Conservation (phyloP, 2,888 invertebrate species). For the Coenonympha glycerion region DNA sequence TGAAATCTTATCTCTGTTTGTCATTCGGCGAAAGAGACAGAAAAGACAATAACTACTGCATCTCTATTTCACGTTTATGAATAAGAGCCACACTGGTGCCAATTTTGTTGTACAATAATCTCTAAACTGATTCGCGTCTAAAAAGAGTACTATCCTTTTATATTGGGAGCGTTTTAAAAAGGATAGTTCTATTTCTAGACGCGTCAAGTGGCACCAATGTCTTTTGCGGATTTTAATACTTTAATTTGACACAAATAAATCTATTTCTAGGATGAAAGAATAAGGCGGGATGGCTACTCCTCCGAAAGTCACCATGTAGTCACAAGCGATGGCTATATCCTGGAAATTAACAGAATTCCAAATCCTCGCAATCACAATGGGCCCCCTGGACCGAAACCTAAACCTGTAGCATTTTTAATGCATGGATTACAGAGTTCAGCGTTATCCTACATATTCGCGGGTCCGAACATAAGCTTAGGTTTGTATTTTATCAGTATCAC, state of each 20-base stretch:
- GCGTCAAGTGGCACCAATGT: too few species aligned
- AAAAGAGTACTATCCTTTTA: too few species aligned
- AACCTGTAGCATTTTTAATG: constrained; percentile 39
- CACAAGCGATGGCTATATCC: constrained; percentile 40
- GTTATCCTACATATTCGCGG: constrained; percentile 29
- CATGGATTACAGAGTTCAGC: constrained; percentile 37
- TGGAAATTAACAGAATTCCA: constrained; percentile 41
- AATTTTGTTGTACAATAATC: too few species aligned
- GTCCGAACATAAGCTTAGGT: constrained; percentile 35
- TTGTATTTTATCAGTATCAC: constrained; percentile 14
- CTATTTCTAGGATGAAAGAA: constrained; percentile 20
- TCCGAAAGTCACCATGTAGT: constrained; percentile 34
- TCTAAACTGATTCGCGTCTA: too few species aligned
- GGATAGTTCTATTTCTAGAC: too few species aligned
- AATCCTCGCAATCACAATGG: constrained; percentile 24
- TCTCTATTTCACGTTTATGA: too few species aligned
- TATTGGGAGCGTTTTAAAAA: too few species aligned
- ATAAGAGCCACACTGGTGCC: too few species aligned
- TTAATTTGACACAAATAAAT: neutral
- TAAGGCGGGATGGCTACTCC: constrained; percentile 33
- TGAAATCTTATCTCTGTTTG: too few species aligned
- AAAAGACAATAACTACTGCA: too few species aligned
- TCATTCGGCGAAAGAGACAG: too few species aligned
- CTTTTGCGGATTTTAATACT: too few species aligned
- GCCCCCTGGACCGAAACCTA: constrained; percentile 8